Evolutionary conservation across 2,888 invertebrate genomes (phyloP).

Genomic region (Melanophora roralis): DNA sequence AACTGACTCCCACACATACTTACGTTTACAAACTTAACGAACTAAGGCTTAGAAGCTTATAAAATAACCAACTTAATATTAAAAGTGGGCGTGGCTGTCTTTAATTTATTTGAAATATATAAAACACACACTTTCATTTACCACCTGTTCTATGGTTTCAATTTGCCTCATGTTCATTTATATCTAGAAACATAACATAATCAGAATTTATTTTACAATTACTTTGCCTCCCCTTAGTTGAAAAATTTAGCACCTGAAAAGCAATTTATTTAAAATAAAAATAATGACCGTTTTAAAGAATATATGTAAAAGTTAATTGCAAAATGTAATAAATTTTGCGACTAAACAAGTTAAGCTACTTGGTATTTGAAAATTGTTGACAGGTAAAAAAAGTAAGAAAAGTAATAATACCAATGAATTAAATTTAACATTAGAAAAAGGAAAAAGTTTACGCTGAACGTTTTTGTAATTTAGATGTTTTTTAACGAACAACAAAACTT

Average conservation of each 20-base stretch:
- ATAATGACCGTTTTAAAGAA: not conserved
- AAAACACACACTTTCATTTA: not conserved
- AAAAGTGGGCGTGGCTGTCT: not conserved
- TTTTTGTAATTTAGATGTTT: not conserved
- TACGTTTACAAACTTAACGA: too few relatives aligned
- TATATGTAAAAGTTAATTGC: slow-evolving; percentile 38
- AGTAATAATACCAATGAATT: not conserved
- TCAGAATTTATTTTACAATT: slow-evolving; percentile 24
- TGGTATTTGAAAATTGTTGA: slow-evolving; percentile 22
- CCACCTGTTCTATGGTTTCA: not conserved
- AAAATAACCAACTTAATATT: too few relatives aligned
- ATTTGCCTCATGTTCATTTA: not conserved
- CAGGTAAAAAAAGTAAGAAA: not conserved
- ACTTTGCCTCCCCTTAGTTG: slow-evolving; percentile 9
- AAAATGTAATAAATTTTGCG: slow-evolving; percentile 45
- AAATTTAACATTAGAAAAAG: not conserved
- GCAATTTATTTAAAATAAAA: slow-evolving; percentile 20
- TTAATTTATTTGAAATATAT: not conserved
- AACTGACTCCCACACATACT: too few relatives aligned
- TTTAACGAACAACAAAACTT: too few relatives aligned
- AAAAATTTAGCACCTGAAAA: slow-evolving; percentile 8
- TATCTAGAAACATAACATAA: not conserved
- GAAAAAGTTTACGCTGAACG: not conserved
- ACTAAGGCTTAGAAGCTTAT: too few relatives aligned
- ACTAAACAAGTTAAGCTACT: slow-evolving; percentile 14